phyloP scores from a whole-genome alignment of 2,797 vertebrate genomes.

The Lepus oiostolus region DNA sequence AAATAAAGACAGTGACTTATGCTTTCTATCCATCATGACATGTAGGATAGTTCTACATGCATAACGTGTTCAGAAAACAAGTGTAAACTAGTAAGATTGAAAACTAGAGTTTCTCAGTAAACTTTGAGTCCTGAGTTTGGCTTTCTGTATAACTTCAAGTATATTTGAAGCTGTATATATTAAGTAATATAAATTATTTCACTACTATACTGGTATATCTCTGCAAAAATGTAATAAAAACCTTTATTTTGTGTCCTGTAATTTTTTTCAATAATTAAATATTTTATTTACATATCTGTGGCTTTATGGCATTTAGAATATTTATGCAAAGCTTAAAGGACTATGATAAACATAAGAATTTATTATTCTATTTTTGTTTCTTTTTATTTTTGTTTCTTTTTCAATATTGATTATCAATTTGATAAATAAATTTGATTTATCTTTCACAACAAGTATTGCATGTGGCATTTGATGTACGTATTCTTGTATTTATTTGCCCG shows the following conservation, averaged over 20 bases:
- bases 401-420: slow-evolving; percentile 31
- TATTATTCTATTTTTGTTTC: not conserved
- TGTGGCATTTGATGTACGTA: no score
- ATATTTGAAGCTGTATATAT: not conserved
- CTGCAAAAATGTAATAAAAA: not conserved
- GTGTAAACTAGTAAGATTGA: not conserved
- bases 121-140: not conserved
- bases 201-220: not conserved
- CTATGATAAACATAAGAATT: not conserved
- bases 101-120: slow-evolving; percentile 20
- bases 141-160: slow-evolving; percentile 34
- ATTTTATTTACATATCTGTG: not conserved
- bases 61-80: not conserved
- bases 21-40: not conserved
- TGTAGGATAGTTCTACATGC: not conserved
- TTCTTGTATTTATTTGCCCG: not conserved
- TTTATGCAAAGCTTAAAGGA: not conserved
- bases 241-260: not conserved
- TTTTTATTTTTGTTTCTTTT: not conserved
- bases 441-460: not conserved
- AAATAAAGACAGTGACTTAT: not conserved
- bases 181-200: not conserved
- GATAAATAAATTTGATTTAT: not conserved
- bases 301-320: not conserved
- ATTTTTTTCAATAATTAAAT: not conserved